These are phyloP conservation scores for Maniola jurtina DNA, from an alignment of 1,140 invertebrate species.

Conservation along the genomic window DNA sequence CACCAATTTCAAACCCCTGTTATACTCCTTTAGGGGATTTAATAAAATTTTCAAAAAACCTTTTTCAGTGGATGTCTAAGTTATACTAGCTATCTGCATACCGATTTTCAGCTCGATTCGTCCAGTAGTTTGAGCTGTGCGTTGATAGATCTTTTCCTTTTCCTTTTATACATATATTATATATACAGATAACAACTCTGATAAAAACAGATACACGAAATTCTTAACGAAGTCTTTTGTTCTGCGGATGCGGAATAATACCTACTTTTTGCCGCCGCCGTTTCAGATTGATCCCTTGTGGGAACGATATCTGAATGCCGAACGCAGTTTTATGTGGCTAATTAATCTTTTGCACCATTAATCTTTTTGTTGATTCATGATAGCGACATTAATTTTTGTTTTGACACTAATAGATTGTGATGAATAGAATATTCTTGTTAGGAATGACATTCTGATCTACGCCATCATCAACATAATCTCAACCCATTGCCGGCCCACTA, in stretches of 20 bases:
- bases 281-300: background rate
- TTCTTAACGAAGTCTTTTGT: background rate
- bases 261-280: background rate
- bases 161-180: no score
- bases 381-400: background rate
- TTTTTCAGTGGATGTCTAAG: no score
- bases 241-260: background rate
- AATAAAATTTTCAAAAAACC: no score
- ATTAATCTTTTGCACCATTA: background rate
- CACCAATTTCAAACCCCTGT: no score
- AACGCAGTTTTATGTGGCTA: background rate
- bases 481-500: no score
- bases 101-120: no score
- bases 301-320: background rate
- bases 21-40: no score
- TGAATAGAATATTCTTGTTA: background rate
- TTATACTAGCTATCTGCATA: no score
- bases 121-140: no score
- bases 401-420: slow-evolving; percentile 1
- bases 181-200: background rate
- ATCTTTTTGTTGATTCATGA: background rate
- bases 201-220: background rate
- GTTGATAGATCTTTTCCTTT: no score
- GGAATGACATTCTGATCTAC: background rate
- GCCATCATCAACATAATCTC: no score